Evolutionary conservation across 1,140 invertebrate species (phyloP).

Genomic region (Lucilia sericata): DNA sequence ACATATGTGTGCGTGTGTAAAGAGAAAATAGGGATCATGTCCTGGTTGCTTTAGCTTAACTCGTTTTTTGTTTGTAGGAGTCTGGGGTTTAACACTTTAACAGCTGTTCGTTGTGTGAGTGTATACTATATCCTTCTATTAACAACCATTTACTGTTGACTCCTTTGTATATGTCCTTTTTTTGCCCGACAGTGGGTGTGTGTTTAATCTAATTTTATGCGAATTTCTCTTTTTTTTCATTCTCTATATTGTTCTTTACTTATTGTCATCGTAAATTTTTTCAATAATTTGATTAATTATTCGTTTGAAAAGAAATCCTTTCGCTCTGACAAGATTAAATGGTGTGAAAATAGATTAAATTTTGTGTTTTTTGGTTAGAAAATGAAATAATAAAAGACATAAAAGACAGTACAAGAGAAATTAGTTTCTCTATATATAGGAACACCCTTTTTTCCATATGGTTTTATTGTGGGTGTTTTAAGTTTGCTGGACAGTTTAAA

Average conservation of each 20-base stretch:
- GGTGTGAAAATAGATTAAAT: constrained; percentile 29
- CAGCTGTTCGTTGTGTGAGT: neutral
- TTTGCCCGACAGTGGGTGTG: neutral
- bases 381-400: too few relatives aligned
- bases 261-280: neutral
- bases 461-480: too few relatives aligned
- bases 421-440: too few relatives aligned
- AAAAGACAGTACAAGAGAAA: too few relatives aligned
- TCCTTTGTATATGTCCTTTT: neutral
- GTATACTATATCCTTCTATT: neutral
- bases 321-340: constrained; percentile 7
- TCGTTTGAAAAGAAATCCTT: neutral
- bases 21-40: constrained; percentile 23
- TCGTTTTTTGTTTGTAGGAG: neutral
- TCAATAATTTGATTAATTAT: constrained; percentile 12
- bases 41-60: neutral
- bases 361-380: neutral
- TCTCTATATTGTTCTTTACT: neutral
- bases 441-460: too few relatives aligned
- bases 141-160: neutral
- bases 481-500: too few relatives aligned
- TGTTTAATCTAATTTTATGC: constrained; percentile 42
- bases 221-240: neutral
- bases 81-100: constrained; percentile 34
- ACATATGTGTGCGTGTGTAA: neutral